Base-by-base conservation (phyloP, 1,140 invertebrate species). In the Drosophila albomicans region DNA sequence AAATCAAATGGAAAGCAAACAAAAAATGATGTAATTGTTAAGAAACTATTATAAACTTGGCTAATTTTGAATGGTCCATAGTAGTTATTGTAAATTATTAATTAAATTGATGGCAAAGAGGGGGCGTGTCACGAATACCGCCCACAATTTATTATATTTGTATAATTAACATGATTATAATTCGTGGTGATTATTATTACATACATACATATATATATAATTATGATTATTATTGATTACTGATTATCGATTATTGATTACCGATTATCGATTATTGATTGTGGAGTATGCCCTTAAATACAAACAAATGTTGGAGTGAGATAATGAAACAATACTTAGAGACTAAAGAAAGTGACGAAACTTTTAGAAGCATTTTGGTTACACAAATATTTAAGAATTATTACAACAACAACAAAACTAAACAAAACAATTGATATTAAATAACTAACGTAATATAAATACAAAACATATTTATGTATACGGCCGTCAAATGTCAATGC, bases 241-340 rank as follows among this genome's bases (percentile, higher is more conserved):
- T 16, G 16, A 16, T 16, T 16, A 16, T 16, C 1, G 20, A 43
- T 25, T 25, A 25, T 25, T 4, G 20, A 25, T 25, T 25, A 25
- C 3, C 0, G 20, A 25, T 25, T 25, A 25, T 3, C 3, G 20
- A 25, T 25, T 25, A 25, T 25, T 65, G 30, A 46, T 54, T 56
- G 43, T 56, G 51, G 51, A 56, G 66, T 89, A 84, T 88, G 84
- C 80, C 85, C 85, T 81, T 88, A 73, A 78, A 80, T 66, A 68
- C 58, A 69, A 78, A 72, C 43, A 75, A 54, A 61, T 91, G 91
- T 91, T 91, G 84, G 91, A 92, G 91, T 92, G 91, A 92, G 91
- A 91, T 91, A 91, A 92, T 58, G 87, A 92, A 92, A 92, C 91
- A 92, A 92, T 92, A 92, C 91, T 88, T 92, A 91, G 87, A 91